A percentile compares a stretch with the other conserved stretches of the same genome.
Conservation (phyloP, 2,113 vertebrate species). For the Baryphthengus martii region DNA sequence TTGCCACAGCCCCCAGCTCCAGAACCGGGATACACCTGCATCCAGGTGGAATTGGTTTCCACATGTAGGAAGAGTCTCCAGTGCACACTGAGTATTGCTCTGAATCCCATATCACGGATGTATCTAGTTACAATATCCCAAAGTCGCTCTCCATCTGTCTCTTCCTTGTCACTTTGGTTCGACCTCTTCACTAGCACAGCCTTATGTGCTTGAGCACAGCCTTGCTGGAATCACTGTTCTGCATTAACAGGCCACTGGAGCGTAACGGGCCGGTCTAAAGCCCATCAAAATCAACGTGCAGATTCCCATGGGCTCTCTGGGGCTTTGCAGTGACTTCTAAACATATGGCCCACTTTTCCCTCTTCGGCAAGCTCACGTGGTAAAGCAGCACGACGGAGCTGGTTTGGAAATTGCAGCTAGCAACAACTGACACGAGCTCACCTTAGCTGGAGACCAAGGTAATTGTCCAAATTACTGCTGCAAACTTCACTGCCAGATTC, state of each 20-base stretch:
- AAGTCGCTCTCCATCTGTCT: background rate
- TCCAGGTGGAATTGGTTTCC: background rate
- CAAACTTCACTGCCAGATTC: background rate
- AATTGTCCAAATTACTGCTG: background rate
- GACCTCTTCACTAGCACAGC: background rate
- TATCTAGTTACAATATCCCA: background rate
- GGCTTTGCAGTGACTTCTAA: background rate
- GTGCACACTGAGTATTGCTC: background rate
- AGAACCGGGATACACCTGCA: background rate
- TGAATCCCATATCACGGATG: background rate
- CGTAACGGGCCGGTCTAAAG: rapidly evolving
- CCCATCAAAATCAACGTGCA: background rate
- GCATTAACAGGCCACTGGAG: background rate
- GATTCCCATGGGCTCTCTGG: background rate
- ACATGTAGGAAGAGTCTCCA: background rate
- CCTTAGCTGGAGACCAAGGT: background rate
- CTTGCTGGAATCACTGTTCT: background rate
- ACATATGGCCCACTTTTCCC: background rate
- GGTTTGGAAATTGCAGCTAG: background rate
- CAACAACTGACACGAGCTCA: background rate
- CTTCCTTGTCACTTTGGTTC: background rate
- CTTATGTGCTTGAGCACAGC: background rate
- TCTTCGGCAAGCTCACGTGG: background rate
- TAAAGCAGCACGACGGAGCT: background rate
- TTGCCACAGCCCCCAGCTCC: background rate